A percentile compares a stretch with the other conserved stretches of the same genome.
These are phyloP conservation scores for Drosophila borborema DNA, from an alignment of 2,888 invertebrate genomes.

Conservation along the genomic window DNA sequence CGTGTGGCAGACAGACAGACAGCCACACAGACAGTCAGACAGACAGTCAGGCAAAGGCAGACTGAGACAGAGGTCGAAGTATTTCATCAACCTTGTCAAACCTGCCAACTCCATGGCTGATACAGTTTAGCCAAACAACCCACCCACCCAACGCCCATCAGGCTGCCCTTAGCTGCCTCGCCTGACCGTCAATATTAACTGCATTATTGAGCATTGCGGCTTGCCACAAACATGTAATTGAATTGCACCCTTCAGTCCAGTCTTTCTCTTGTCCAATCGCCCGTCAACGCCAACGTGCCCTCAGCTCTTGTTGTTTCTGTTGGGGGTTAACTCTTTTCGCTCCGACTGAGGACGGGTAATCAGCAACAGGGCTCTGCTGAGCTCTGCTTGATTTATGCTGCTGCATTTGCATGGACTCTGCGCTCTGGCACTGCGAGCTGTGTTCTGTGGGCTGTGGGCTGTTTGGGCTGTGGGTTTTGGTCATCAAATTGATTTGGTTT, in stretches of 20 bases:
- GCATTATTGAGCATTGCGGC: conserved; percentile 81
- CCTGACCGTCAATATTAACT: conserved; percentile 73
- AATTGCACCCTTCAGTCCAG: conserved; percentile 71
- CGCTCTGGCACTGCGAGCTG: background rate
- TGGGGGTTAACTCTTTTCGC: conserved; percentile 54
- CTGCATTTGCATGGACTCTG: conserved; percentile 31
- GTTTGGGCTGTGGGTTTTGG: conserved; percentile 9
- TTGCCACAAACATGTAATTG: conserved; percentile 79
- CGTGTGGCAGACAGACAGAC: conserved; percentile 60
- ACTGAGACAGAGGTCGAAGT: conserved; percentile 4
- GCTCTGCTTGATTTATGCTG: conserved; percentile 48
- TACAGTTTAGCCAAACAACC: background rate
- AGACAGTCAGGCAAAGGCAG: conserved; percentile 11
- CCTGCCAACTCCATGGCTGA: conserved; percentile 33
- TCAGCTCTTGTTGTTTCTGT: conserved; percentile 24
- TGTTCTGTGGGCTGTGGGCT: background rate
- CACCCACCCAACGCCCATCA: background rate
- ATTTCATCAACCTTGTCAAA: conserved; percentile 62
- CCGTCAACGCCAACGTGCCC: conserved; percentile 47
- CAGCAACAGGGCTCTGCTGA: conserved; percentile 25
- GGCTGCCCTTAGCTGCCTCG: conserved; percentile 9
- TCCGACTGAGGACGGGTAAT: background rate
- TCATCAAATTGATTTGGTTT: conserved; percentile 34
- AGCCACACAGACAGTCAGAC: conserved; percentile 4
- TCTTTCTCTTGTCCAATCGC: conserved; percentile 42